These are phyloP conservation scores for Cephus sareptanus DNA, from an alignment of 2,888 invertebrate genomes.

Conservation along the genomic window DNA sequence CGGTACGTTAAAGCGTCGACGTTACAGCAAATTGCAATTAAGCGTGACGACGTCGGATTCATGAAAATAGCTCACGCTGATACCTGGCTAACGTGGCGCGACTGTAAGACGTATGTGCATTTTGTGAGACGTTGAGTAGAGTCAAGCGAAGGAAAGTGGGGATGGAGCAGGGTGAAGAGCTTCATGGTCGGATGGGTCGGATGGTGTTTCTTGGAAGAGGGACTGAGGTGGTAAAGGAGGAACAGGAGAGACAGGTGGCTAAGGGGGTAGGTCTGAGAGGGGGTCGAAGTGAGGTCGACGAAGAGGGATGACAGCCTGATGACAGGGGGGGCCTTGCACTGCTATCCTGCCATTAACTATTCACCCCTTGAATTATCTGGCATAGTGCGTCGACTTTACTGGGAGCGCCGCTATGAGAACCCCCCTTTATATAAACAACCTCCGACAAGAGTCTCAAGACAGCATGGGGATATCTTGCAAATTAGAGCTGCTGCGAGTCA, in stretches of 20 bases:
- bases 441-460: constrained; percentile 7
- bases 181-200: too few species aligned
- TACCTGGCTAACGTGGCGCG: neutral
- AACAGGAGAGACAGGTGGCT: neutral
- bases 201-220: neutral
- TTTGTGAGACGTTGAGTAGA: neutral
- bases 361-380: constrained; percentile 29
- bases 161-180: too few species aligned
- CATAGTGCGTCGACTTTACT: constrained; percentile 5
- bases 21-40: constrained; percentile 51
- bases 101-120: neutral
- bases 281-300: neutral
- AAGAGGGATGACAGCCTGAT: constrained; percentile 6
- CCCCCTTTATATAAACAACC: constrained; percentile 2
- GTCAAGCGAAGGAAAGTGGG: neutral
- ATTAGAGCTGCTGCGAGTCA: constrained; percentile 15
- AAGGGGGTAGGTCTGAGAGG: neutral
- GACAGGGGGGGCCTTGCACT: constrained; percentile 15
- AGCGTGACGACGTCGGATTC: constrained; percentile 47
- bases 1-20: constrained; percentile 31
- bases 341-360: constrained; percentile 28
- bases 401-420: neutral
- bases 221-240: neutral
- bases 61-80: constrained; percentile 37
- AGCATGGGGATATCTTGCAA: constrained; percentile 6